These are phyloP conservation scores for Antechinus flavipes DNA, from an alignment of 2,113 vertebrate species.

Conservation along the genomic window DNA sequence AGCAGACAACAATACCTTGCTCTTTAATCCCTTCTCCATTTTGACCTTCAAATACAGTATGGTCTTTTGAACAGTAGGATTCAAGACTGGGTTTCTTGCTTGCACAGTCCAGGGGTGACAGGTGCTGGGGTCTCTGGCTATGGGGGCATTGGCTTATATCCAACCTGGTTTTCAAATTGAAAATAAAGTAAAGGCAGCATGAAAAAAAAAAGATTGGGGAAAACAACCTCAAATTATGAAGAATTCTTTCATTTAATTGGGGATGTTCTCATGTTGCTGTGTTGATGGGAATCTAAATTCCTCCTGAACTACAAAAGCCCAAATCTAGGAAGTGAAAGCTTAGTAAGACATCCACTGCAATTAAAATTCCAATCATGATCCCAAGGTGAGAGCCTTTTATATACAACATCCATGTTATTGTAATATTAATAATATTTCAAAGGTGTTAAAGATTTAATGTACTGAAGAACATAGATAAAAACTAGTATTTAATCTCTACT, in stretches of 20 bases:
- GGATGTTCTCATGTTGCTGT: conserved; percentile 5
- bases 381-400: conserved; percentile 40
- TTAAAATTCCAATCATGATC: conserved; percentile 65
- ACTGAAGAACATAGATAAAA: conserved; percentile 57
- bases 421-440: conserved; percentile 63
- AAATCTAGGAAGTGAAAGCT: conserved; percentile 27
- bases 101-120: background rate
- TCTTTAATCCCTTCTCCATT: conserved; percentile 19
- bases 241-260: conserved; percentile 13
- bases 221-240: background rate
- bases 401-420: conserved; percentile 52
- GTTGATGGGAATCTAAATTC: conserved; percentile 9
- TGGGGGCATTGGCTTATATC: background rate
- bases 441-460: conserved; percentile 67
- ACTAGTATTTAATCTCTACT: conserved; percentile 68
- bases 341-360: conserved; percentile 25
- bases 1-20: background rate
- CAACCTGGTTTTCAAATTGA: background rate
- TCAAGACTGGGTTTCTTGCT: conserved; percentile 29
- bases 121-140: background rate
- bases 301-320: conserved; percentile 36
- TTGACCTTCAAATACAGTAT: fast-evolving
- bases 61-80: background rate
- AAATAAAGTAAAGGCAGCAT: background rate
- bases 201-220: background rate